A percentile compares a stretch with the other conserved stretches of the same genome.
phyloP scores from a whole-genome alignment of 2,888 invertebrate species.

The Tetropium fuscum region DNA sequence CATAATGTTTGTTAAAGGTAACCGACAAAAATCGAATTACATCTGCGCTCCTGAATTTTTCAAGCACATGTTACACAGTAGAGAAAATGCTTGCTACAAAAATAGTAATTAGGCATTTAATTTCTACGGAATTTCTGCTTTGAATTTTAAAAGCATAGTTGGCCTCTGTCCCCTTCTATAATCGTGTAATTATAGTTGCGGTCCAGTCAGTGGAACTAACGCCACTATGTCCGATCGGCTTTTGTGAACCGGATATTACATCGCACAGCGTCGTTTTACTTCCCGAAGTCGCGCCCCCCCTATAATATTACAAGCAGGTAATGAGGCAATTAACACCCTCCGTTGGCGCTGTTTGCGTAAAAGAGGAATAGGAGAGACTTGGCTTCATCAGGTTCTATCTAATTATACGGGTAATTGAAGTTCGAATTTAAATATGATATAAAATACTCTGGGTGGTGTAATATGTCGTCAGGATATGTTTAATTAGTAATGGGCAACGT shows the following conservation, averaged over 20 bases:
- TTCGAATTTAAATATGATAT: conserved; percentile 29
- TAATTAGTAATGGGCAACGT: no score
- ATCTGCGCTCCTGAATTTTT: no score
- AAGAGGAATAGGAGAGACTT: not conserved
- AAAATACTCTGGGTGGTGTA: no score
- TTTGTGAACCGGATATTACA: conserved; percentile 35
- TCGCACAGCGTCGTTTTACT: conserved; percentile 28
- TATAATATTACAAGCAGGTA: conserved; percentile 33
- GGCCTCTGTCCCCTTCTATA: no score
- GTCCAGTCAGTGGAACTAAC: conserved; percentile 28
- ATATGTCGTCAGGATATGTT: no score
- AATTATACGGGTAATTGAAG: conserved; percentile 32
- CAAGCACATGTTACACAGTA: no score
- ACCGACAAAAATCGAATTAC: no score
- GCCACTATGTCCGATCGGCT: conserved; percentile 32
- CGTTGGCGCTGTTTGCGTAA: conserved; percentile 18
- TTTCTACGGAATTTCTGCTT: no score
- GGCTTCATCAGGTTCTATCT: conserved; percentile 26
- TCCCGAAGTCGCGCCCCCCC: conserved; percentile 23
- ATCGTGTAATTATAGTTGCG: conserved; percentile 27
- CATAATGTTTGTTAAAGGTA: no score
- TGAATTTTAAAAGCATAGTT: no score
- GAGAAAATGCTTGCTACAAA: no score
- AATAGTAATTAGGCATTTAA: no score
- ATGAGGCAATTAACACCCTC: conserved; percentile 31